Conservation (phyloP, 2,888 invertebrate species). For the Atethmia centrago region DNA sequence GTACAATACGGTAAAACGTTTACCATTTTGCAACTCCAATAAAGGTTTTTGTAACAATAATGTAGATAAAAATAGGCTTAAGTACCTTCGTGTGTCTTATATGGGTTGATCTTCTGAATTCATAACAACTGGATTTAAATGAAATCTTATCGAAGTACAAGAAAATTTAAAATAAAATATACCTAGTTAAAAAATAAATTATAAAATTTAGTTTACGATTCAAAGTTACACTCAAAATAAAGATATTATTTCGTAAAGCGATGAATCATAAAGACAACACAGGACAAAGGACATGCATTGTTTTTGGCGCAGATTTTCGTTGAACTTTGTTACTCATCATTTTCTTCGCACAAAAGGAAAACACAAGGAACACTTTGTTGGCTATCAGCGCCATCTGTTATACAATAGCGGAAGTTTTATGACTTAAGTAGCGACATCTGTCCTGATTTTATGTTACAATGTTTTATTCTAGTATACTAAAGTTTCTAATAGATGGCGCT, state of each 20-base stretch:
- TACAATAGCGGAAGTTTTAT: conserved; percentile 60
- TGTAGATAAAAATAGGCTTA: not conserved
- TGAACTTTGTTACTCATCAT: conserved; percentile 53
- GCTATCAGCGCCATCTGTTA: conserved; percentile 69
- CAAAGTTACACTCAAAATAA: not conserved
- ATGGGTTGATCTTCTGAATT: conserved; percentile 3
- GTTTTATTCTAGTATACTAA: accelerated
- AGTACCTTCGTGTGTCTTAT: not conserved
- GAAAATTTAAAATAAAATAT: conserved; percentile 17
- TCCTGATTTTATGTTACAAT: not conserved
- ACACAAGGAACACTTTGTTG: not conserved
- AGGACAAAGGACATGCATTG: conserved; percentile 52
- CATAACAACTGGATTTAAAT: conserved; percentile 34
- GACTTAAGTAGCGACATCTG: conserved; percentile 32
- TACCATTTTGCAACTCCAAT: not conserved
- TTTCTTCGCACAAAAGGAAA: conserved; percentile 33
- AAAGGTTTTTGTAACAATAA: not conserved
- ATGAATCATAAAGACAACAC: conserved; percentile 42
- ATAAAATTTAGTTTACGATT: too few species aligned
- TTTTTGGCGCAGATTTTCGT: conserved; percentile 43
- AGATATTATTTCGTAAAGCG: conserved; percentile 21
- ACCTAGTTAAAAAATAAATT: too few species aligned
- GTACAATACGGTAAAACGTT: not conserved
- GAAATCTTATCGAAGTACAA: conserved; percentile 19
- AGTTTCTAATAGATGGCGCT: conserved; percentile 57